phyloP scores from a whole-genome alignment of 35 echinoderm and acorn worm species.

The Ophioderma brevispina region DNA sequence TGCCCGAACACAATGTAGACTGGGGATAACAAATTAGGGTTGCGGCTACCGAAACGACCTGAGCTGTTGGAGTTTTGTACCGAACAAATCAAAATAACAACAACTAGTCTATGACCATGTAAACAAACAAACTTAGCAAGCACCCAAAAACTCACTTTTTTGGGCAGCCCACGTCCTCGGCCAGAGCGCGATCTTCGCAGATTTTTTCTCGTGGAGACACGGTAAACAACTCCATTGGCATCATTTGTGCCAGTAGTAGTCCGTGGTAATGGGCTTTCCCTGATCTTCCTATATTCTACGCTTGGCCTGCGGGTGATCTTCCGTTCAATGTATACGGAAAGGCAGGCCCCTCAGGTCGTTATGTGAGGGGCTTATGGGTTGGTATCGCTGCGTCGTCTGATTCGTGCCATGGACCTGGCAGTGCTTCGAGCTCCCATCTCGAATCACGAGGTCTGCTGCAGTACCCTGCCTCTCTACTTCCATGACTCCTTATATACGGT shows the following conservation, averaged over 20 bases:
- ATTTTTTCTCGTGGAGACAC: slow-evolving; percentile 59
- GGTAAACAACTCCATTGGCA: slow-evolving; percentile 8
- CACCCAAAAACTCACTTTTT: too few species aligned
- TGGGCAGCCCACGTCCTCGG: slow-evolving; percentile 83
- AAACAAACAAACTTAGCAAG: too few species aligned
- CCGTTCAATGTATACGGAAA: slow-evolving; percentile 73
- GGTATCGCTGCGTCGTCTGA: slow-evolving; percentile 51
- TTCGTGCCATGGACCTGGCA: slow-evolving; percentile 35
- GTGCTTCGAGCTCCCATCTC: not conserved
- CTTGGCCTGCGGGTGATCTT: slow-evolving; percentile 95
- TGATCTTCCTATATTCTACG: slow-evolving; percentile 86
- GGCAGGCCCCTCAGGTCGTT: slow-evolving; percentile 27
- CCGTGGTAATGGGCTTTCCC: slow-evolving; percentile 75
- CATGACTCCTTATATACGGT: slow-evolving; percentile 77
- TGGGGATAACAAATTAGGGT: too few species aligned
- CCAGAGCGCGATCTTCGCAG: slow-evolving; percentile 86
- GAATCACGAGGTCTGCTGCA: slow-evolving; percentile 49
- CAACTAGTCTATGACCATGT: too few species aligned
- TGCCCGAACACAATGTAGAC: too few species aligned
- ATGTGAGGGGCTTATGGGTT: slow-evolving; percentile 76
- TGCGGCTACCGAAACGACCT: too few species aligned
- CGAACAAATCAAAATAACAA: too few species aligned
- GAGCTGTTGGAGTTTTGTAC: too few species aligned
- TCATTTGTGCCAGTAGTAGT: too few species aligned
- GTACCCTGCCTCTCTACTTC: slow-evolving; percentile 69